Conservation (phyloP, 2,113 vertebrate genomes). For the Urocolius indicus region DNA sequence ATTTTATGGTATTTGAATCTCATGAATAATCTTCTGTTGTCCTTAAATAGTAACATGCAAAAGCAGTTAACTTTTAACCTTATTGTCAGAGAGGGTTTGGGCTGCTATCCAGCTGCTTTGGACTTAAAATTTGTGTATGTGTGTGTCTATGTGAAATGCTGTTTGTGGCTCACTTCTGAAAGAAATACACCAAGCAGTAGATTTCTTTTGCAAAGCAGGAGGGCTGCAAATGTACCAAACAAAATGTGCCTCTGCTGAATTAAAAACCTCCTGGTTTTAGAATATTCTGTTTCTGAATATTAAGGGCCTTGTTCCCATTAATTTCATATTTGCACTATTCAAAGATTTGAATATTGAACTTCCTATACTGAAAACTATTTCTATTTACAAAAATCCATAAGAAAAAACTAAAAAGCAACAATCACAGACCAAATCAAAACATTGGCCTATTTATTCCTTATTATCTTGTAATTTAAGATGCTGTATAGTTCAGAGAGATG, state of each 20-base stretch:
- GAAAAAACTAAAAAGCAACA: no score
- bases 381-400: not conserved
- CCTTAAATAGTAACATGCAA: constrained; percentile 55
- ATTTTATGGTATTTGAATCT: not conserved
- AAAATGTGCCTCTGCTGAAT: accelerated
- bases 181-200: not conserved
- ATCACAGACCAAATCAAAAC: not conserved
- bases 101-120: constrained; percentile 17
- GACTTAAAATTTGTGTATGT: not conserved
- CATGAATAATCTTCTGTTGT: constrained; percentile 3
- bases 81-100: constrained; percentile 44
- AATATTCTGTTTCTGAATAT: not conserved
- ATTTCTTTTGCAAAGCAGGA: not conserved
- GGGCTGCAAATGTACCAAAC: not conserved
- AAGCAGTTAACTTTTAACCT: constrained; percentile 56
- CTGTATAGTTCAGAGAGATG: not conserved
- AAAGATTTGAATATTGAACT: not conserved
- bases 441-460: not conserved
- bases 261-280: not conserved
- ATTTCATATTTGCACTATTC: not conserved
- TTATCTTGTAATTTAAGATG: not conserved
- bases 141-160: no score
- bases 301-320: not conserved
- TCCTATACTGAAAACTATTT: not conserved
- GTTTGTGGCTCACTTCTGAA: not conserved